Evolutionary conservation across 2,797 vertebrate genomes (phyloP).

Genomic region (Rhinophrynus dorsalis): DNA sequence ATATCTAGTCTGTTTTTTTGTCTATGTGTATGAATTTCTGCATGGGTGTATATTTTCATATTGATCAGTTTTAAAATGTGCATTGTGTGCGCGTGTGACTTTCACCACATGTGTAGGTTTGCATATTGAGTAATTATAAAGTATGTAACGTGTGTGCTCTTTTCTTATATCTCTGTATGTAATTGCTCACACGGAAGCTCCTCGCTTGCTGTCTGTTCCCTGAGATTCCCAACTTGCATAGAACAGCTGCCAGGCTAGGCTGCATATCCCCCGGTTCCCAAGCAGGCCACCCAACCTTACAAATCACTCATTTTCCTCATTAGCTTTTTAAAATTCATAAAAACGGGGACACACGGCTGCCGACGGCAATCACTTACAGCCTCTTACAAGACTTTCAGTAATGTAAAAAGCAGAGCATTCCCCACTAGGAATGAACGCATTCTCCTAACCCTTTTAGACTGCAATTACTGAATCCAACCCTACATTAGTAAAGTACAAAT

Average conservation of each 20-base stretch:
- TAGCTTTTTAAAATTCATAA: slow-evolving; percentile 68
- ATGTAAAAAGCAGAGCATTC: slow-evolving; percentile 15
- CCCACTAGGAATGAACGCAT: not conserved
- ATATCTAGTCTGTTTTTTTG: not conserved
- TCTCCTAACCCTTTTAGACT: no score
- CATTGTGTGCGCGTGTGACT: not conserved
- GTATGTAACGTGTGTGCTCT: slow-evolving; percentile 42
- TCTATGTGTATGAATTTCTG: not conserved
- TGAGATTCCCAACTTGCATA: slow-evolving; percentile 55
- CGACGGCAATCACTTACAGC: slow-evolving; percentile 13
- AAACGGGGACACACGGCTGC: slow-evolving; percentile 18
- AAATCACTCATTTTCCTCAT: slow-evolving; percentile 61
- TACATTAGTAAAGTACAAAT: no score
- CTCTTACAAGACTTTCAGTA: no score
- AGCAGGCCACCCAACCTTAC: slow-evolving; percentile 57
- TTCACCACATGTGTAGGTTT: not conserved
- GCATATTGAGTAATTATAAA: not conserved
- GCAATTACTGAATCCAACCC: no score
- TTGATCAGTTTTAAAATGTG: not conserved
- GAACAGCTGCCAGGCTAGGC: slow-evolving; percentile 80
- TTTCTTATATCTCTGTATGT: slow-evolving; percentile 50
- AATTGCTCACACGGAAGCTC: slow-evolving; percentile 72
- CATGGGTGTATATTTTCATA: not conserved
- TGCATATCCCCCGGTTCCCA: slow-evolving; percentile 67
- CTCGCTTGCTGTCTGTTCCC: slow-evolving; percentile 75